phyloP scores from a whole-genome alignment of 2,797 vertebrate species.

The Bradypodion pumilum region DNA sequence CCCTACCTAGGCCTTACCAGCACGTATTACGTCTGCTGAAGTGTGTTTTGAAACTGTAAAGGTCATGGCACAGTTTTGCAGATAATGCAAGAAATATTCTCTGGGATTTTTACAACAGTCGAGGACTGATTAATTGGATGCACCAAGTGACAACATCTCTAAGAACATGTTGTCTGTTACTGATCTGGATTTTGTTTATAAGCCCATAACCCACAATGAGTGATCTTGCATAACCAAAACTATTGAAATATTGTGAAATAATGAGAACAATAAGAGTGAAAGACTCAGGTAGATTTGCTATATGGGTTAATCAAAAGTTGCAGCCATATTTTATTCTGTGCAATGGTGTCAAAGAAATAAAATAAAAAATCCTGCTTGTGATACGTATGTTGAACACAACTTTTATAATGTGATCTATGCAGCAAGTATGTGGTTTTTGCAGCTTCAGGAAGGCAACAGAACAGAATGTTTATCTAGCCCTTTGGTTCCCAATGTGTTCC shows the following conservation, averaged over 20 bases:
- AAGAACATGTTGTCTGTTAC: neutral
- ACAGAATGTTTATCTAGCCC: no score
- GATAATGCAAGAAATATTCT: neutral
- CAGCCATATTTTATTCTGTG: neutral
- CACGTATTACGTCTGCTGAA: neutral
- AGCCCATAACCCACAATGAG: neutral
- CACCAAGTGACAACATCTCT: neutral
- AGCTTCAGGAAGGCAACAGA: no score
- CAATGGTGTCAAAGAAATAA: neutral
- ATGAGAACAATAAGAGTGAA: neutral
- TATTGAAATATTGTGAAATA: neutral
- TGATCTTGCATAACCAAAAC: neutral
- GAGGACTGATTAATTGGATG: neutral
- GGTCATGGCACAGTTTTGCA: neutral
- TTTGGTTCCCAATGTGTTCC: no score
- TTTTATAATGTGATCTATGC: no score
- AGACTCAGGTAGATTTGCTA: neutral
- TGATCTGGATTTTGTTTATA: neutral
- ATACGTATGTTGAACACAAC: no score
- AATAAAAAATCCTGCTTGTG: no score
- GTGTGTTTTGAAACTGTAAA: neutral
- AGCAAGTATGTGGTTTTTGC: no score
- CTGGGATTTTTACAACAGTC: neutral
- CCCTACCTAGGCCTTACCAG: neutral
- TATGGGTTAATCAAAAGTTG: no score